A percentile compares a stretch with the other conserved stretches of the same genome.
These are phyloP conservation scores for Lingula anatina DNA, from an alignment of 2,888 invertebrate genomes.

Conservation along the genomic window DNA sequence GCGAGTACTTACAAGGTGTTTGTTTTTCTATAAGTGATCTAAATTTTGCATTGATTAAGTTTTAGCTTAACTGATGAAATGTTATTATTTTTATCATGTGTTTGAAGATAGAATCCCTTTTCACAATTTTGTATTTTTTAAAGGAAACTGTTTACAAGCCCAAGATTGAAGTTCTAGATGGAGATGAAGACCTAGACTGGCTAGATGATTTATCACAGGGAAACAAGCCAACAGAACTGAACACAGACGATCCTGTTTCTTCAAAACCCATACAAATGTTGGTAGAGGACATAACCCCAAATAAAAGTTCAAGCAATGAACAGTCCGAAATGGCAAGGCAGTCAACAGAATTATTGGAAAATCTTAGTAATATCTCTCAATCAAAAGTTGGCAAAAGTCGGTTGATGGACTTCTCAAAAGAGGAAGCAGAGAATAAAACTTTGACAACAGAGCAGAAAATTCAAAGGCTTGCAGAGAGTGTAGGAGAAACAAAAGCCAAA, in stretches of 20 bases:
- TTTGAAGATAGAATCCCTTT: no score
- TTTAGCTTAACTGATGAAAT: no score
- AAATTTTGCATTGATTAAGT: no score
- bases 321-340: background rate
- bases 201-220: background rate
- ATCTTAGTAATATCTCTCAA: constrained; percentile 9
- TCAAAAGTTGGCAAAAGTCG: constrained; percentile 10
- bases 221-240: background rate
- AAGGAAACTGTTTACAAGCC: no score
- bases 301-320: constrained; percentile 1
- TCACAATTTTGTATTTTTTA: no score
- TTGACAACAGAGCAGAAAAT: constrained; percentile 20
- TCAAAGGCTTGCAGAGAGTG: constrained; percentile 19
- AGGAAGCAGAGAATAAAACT: constrained; percentile 10
- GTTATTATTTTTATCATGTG: no score
- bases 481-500: constrained; percentile 13
- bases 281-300: constrained; percentile 1
- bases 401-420: constrained; percentile 10
- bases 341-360: constrained; percentile 2
- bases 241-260: background rate
- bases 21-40: no score
- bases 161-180: constrained; percentile 28
- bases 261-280: no score
- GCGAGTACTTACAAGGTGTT: no score
- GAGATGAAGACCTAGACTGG: constrained; percentile 11